Evolutionary conservation across 1,140 invertebrate genomes (phyloP).

Genomic region (Pseudachorutes palmiensis): DNA sequence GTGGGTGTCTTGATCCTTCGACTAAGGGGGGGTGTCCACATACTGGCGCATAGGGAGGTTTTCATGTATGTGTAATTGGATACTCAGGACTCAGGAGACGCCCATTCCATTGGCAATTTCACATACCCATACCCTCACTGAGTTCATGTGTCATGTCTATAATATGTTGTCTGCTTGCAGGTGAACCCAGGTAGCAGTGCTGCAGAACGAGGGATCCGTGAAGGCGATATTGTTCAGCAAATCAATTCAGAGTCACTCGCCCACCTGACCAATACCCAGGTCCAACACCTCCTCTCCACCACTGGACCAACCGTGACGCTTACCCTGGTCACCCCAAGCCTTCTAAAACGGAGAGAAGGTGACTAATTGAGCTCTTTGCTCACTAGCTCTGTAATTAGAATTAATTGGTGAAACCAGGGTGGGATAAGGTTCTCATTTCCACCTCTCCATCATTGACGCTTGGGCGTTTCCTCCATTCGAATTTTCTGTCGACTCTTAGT

Average conservation of each 20-base stretch:
- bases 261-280: constrained; percentile 62
- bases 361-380: neutral
- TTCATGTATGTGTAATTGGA: too few species aligned
- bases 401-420: neutral
- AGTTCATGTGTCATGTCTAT: neutral
- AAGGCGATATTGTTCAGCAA: constrained; percentile 68
- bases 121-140: neutral
- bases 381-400: neutral
- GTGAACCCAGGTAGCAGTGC: constrained; percentile 76
- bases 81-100: too few species aligned
- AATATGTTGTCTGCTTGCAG: constrained; percentile 50
- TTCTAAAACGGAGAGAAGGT: constrained; percentile 1
- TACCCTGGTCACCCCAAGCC: neutral
- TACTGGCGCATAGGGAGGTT: too few species aligned
- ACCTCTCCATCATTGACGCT: neutral
- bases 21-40: too few species aligned
- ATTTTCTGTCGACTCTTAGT: neutral
- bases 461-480: neutral
- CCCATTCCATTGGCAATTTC: too few species aligned
- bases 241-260: constrained; percentile 64
- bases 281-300: constrained; percentile 55
- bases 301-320: constrained; percentile 3
- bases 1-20: too few species aligned
- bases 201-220: constrained; percentile 61
- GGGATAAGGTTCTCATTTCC: neutral